These are phyloP conservation scores for Phymanthus crucifer DNA, from an alignment of 92 coral and sea anemone genomes.

Conservation along the genomic window DNA sequence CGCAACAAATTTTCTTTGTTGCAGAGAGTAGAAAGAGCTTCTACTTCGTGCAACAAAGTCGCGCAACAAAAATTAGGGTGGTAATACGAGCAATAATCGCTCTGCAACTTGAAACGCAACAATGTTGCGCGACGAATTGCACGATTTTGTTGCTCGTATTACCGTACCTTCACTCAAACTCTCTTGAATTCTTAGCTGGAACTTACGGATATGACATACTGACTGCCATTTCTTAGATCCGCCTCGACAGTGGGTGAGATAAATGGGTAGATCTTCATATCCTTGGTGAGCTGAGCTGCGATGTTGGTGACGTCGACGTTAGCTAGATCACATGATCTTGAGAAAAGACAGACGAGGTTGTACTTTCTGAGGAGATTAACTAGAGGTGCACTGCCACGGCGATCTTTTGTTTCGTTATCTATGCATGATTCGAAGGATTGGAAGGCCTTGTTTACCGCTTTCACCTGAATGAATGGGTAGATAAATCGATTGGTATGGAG, in stretches of 20 bases:
- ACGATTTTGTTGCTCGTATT: no score
- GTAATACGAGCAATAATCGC: no score
- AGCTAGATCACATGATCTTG: not conserved
- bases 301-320: not conserved
- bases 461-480: no score
- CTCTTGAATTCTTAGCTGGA: not conserved
- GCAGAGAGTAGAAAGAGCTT: no score
- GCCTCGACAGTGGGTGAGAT: not conserved
- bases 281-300: not conserved
- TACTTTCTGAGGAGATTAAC: not conserved
- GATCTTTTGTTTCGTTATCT: not conserved
- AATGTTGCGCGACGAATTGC: no score
- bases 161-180: no score
- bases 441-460: slow-evolving; percentile 15
- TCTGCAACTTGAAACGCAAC: not conserved
- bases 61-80: no score
- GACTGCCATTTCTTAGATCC: slow-evolving; percentile 14
- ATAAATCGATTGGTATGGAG: no score
- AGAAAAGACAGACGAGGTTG: slow-evolving; percentile 2
- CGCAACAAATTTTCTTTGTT: no score
- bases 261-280: slow-evolving; percentile 5
- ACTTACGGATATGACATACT: slow-evolving; percentile 8
- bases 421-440: slow-evolving; percentile 5
- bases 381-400: slow-evolving; percentile 3
- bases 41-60: no score